Base-by-base conservation (phyloP, 2,888 invertebrate genomes). In the Seira ritae region DNA sequence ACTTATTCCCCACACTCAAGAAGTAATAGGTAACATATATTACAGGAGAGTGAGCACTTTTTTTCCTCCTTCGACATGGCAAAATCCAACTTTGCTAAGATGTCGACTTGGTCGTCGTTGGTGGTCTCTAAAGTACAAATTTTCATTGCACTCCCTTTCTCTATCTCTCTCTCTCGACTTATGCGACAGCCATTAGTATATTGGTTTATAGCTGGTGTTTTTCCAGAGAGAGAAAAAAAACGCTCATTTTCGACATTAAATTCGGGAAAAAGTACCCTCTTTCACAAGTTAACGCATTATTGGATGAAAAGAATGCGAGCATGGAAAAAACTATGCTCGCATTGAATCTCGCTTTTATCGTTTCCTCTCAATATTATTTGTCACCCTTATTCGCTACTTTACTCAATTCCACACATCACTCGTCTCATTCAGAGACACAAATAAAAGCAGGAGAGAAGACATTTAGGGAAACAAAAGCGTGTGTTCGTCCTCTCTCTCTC, bases 351-450 rank as follows among this genome's bases (percentile, higher is more conserved):
- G 19, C 85, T 84, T 81, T 88, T 87, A 87, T 88, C 86, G 87
- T 85, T 87, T 86, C 84, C 82, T 78, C 82, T 85, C 87, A 86
- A 86, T 87, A 87, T 86, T 87, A 87, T 87, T 87, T 87, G 87
- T 87, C 87, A 87, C 87, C 85, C 86, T 87, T 85, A 80, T 80
- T 84, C 72, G 81, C 81, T 81, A 81, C 81, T 83, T 72, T 73
- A 81, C 77, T 84, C 80, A 73, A 84, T 84, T 84, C 75, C 80
- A 76, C 76, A 84, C 84, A 84, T 84, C 76, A 84, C 73, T 70
- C 77, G 80, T 65, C 77, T 80, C 80, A 80, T 80, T 80, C 84
- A 84, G 77, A 73, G 73, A 80, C 80, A 84, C 76, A 82, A 77
- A 82, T 77, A 82, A 82, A 46, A 71, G 65, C 77, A 82, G 65